Conservation (phyloP, 2,113 vertebrate genomes). For the Alexandromys fortis region DNA sequence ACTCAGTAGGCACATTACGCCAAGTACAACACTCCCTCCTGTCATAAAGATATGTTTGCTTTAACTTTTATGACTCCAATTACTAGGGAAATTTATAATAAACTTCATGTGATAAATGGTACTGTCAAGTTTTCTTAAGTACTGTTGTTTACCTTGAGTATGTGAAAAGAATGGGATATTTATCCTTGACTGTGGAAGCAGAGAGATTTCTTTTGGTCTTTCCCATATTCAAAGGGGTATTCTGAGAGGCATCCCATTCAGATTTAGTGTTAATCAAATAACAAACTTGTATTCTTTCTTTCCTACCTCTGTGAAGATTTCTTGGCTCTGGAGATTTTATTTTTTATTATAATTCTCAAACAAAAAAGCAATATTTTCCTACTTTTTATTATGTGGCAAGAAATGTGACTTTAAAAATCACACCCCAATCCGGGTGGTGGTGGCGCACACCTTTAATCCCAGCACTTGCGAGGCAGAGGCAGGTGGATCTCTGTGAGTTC, state of each 20-base stretch:
- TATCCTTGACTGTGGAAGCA: neutral
- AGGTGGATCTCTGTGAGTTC: too few relatives aligned
- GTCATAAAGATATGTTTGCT: neutral
- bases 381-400: neutral
- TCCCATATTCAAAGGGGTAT: neutral
- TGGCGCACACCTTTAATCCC: too few relatives aligned
- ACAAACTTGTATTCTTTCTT: constrained; percentile 1
- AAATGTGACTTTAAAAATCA: neutral
- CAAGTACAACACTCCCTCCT: neutral
- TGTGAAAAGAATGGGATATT: neutral
- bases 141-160: neutral
- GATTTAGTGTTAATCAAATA: constrained; percentile 27
- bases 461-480: too few relatives aligned
- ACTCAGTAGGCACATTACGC: rapidly evolving
- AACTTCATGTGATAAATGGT: neutral
- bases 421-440: too few relatives aligned
- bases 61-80: constrained; percentile 8
- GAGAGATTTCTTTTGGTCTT: neutral
- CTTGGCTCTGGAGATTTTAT: neutral
- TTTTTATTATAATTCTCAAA: constrained; percentile 44
- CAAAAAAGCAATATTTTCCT: neutral
- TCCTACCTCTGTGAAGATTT: neutral
- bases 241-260: neutral
- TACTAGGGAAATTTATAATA: constrained; percentile 6
- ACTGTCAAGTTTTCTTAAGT: neutral